A percentile compares a stretch with the other conserved stretches of the same genome.
Conservation (phyloP, 2,888 invertebrate species). For the Catocala fraxini region DNA sequence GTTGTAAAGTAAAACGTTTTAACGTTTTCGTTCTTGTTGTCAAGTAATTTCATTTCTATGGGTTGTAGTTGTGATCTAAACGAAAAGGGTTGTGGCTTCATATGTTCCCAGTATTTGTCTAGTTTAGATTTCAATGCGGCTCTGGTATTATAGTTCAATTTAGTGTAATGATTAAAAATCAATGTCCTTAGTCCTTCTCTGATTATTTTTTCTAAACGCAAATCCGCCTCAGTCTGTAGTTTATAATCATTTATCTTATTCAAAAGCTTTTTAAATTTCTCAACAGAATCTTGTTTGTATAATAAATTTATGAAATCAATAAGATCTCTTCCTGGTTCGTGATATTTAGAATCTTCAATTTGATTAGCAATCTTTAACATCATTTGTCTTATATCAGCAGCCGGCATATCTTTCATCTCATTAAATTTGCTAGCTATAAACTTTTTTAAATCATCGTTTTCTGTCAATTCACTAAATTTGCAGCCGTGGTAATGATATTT, state of each 20-base stretch:
- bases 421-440: constrained; percentile 52
- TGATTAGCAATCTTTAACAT: constrained; percentile 34
- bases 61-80: too few relatives aligned
- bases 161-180: constrained; percentile 60
- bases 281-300: constrained; percentile 45
- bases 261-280: constrained; percentile 47
- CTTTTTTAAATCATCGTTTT: constrained; percentile 46
- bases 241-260: constrained; percentile 51
- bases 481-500: constrained; percentile 58
- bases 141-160: constrained; percentile 50
- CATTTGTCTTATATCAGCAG: constrained; percentile 37
- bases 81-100: too few relatives aligned
- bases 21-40: too few relatives aligned
- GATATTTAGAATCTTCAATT: constrained; percentile 36
- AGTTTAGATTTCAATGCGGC: constrained; percentile 46
- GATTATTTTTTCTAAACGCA: constrained; percentile 50
- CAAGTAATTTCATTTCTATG: too few relatives aligned
- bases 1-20: too few relatives aligned
- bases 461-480: constrained; percentile 54
- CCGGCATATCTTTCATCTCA: constrained; percentile 38
- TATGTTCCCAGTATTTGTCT: too few relatives aligned
- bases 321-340: constrained; percentile 30
- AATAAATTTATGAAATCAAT: constrained; percentile 57
- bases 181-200: constrained; percentile 50
- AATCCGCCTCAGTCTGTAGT: constrained; percentile 12